These are phyloP conservation scores for Natrix natrix DNA, from an alignment of 2,797 vertebrate genomes.

Conservation along the genomic window DNA sequence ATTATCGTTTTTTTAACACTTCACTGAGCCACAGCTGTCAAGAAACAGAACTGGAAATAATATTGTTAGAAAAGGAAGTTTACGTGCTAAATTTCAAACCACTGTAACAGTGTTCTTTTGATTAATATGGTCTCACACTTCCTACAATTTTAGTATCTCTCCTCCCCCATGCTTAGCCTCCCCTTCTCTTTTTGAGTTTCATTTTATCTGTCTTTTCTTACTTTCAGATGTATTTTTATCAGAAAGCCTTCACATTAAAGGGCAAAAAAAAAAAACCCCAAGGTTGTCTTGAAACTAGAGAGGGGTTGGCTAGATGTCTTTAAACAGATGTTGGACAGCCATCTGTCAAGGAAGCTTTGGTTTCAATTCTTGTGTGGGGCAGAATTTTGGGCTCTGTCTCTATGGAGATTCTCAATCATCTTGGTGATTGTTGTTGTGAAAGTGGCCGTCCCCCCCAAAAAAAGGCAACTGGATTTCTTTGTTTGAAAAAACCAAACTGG, in stretches of 20 bases:
- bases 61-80: neutral
- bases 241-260: neutral
- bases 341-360: neutral
- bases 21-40: slow-evolving; percentile 15
- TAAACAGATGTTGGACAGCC: neutral
- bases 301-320: neutral
- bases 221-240: neutral
- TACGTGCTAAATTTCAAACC: neutral
- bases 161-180: neutral
- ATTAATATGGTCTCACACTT: slow-evolving; percentile 6
- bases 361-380: neutral
- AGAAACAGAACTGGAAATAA: slow-evolving; percentile 17
- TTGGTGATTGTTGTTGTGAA: neutral
- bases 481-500: neutral
- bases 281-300: neutral
- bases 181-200: neutral
- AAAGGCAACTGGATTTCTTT: neutral
- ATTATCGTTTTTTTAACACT: neutral
- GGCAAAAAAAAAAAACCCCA: neutral
- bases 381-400: neutral
- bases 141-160: neutral
- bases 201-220: neutral
- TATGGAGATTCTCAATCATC: neutral
- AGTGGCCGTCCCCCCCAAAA: rapidly evolving
- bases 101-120: neutral